Conservation (phyloP, 2,888 invertebrate species). For the Tethea ocularis region DNA sequence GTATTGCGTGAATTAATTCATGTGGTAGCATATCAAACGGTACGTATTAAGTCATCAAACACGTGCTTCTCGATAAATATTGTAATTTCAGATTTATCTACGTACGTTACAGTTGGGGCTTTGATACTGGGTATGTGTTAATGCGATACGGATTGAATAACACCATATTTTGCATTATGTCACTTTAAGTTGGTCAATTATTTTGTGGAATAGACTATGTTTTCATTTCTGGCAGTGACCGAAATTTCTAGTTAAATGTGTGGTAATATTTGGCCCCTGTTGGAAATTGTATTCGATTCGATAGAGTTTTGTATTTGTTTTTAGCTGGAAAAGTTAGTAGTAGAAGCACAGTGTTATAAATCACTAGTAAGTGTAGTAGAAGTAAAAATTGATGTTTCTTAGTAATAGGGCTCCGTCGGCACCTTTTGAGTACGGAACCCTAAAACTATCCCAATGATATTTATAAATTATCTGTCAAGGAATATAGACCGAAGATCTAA, state of each 20-base stretch:
- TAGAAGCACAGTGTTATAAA: no score
- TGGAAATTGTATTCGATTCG: no score
- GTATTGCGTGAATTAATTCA: constrained; percentile 2
- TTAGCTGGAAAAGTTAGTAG: no score
- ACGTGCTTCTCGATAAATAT: constrained; percentile 9
- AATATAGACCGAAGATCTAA: no score
- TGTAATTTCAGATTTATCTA: constrained; percentile 8
- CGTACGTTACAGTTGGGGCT: constrained; percentile 1
- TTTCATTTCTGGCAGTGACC: no score
- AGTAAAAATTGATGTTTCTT: no score
- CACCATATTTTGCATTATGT: neutral
- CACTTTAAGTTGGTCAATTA: neutral
- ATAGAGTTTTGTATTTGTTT: no score
- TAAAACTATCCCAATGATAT: no score
- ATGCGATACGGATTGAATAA: neutral
- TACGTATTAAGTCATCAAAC: constrained; percentile 7
- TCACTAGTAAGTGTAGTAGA: no score
- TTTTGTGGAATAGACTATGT: neutral
- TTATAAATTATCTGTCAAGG: no score
- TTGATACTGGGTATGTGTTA: constrained; percentile 3
- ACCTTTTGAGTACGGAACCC: no score
- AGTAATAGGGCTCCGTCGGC: no score
- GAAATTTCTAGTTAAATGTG: neutral
- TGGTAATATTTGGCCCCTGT: neutral
- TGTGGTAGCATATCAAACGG: neutral